Conservation (phyloP, 2,113 vertebrate genomes). For the Hucho hucho region DNA sequence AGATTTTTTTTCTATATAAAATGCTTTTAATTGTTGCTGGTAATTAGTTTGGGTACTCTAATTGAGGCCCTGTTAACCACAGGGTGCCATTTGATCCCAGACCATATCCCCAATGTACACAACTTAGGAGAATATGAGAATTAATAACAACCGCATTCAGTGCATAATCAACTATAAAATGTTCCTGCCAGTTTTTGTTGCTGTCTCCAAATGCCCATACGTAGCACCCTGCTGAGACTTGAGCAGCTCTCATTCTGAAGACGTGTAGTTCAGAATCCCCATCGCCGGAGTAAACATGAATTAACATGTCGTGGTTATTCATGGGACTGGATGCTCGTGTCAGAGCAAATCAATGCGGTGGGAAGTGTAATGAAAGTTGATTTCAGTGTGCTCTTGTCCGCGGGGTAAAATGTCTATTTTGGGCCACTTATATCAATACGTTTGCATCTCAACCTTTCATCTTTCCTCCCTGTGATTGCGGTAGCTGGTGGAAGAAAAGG, state of each 20-base stretch:
- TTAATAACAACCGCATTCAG: neutral
- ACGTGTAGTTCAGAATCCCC: neutral
- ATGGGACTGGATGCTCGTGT: slow-evolving; percentile 37
- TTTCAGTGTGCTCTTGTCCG: slow-evolving; percentile 48
- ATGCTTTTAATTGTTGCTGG: neutral
- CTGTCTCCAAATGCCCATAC: neutral
- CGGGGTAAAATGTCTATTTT: slow-evolving; percentile 65
- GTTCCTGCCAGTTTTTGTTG: neutral
- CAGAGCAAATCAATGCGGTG: slow-evolving; percentile 51
- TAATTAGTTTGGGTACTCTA: neutral
- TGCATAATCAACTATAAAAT: neutral
- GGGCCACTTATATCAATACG: slow-evolving; percentile 57
- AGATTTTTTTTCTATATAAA: no score
- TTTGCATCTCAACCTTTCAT: slow-evolving; percentile 7
- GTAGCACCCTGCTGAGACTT: neutral
- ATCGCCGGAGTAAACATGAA: slow-evolving; percentile 3
- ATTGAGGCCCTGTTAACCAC: neutral
- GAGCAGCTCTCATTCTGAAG: neutral
- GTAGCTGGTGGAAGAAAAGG: neutral
- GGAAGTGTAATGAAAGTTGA: slow-evolving; percentile 58
- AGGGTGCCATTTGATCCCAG: no score
- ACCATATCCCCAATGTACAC: neutral
- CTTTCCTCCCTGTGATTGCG: neutral
- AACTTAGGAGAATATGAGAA: neutral
- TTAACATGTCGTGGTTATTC: slow-evolving; percentile 27